phyloP scores from a whole-genome alignment of 2,797 vertebrate genomes.

The Valencia hispanica region DNA sequence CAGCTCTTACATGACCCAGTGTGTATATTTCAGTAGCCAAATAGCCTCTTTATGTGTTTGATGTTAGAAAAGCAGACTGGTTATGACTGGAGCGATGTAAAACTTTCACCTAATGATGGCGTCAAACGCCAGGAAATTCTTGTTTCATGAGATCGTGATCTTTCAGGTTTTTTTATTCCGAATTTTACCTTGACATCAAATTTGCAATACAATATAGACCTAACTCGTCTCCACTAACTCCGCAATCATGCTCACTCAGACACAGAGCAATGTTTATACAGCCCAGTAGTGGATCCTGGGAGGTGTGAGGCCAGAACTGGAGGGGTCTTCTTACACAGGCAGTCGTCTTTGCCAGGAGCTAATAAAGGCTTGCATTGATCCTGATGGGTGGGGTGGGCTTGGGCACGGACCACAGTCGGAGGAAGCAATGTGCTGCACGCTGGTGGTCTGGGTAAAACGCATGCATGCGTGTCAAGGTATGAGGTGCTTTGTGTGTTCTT shows the following conservation, averaged over 20 bases:
- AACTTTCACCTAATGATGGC: conserved; percentile 34
- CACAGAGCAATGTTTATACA: conserved; percentile 61
- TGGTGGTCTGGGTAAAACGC: conserved; percentile 68
- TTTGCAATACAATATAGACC: conserved; percentile 13
- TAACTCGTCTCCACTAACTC: conserved; percentile 10
- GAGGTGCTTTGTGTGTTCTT: conserved; percentile 52
- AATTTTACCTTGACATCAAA: conserved; percentile 17
- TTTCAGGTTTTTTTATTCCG: conserved; percentile 1
- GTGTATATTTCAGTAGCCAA: conserved; percentile 27
- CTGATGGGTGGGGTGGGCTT: conserved; percentile 71
- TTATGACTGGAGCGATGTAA: conserved; percentile 48
- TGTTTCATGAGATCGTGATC: neutral
- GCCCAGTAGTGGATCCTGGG: conserved; percentile 57
- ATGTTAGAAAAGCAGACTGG: conserved; percentile 38
- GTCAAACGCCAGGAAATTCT: conserved; percentile 8
- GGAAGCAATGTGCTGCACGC: conserved; percentile 49
- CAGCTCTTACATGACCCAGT: conserved; percentile 38
- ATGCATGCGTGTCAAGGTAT: conserved; percentile 31
- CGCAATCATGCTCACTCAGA: conserved; percentile 18
- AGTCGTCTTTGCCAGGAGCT: conserved; percentile 62
- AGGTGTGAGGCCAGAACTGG: conserved; percentile 75
- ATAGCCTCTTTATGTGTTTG: conserved; percentile 50
- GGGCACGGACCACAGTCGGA: conserved; percentile 64
- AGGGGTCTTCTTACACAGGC: conserved; percentile 75
- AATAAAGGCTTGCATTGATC: conserved; percentile 79